Percentiles rank a stretch among this genome's conserved stretches.
These are phyloP conservation scores for Rugalucina vietnamica DNA, from an alignment of 2,888 invertebrate species.

Conservation along the genomic window DNA sequence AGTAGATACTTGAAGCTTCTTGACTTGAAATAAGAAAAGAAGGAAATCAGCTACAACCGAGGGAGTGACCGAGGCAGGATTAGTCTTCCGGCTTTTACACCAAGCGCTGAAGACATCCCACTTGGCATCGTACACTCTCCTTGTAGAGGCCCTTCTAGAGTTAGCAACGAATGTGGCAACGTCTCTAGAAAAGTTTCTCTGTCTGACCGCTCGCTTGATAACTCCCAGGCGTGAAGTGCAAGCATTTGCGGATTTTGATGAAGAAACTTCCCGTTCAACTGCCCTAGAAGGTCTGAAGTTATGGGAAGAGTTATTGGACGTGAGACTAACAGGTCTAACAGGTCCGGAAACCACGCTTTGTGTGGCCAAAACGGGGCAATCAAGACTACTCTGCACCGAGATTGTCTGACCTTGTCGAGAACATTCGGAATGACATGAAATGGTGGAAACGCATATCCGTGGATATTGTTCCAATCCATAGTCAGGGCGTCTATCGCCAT, in stretches of 20 bases:
- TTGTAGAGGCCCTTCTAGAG: not conserved
- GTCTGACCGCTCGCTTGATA: not conserved
- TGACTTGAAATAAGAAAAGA: not conserved
- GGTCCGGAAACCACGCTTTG: not conserved
- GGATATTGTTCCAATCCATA: not conserved
- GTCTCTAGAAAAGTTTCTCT: not conserved
- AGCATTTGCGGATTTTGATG: slow-evolving; percentile 8
- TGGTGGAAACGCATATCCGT: slow-evolving; percentile 17
- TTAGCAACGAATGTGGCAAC: not conserved
- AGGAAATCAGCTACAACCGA: not conserved
- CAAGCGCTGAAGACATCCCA: not conserved
- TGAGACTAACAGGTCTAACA: not conserved
- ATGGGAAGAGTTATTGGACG: not conserved
- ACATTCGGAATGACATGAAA: not conserved
- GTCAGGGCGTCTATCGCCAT: not conserved
- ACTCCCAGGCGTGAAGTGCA: not conserved
- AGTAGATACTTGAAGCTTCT: not conserved
- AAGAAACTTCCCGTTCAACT: not conserved
- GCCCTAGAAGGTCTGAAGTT: not conserved
- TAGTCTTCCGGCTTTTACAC: not conserved
- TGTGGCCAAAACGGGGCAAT: not conserved
- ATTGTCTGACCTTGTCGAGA: not conserved
- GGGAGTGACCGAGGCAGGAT: not conserved
- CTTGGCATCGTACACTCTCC: not conserved
- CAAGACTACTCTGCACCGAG: not conserved